phyloP scores from a whole-genome alignment of 2,113 vertebrate genomes.

The Stigmatopora nigra region DNA sequence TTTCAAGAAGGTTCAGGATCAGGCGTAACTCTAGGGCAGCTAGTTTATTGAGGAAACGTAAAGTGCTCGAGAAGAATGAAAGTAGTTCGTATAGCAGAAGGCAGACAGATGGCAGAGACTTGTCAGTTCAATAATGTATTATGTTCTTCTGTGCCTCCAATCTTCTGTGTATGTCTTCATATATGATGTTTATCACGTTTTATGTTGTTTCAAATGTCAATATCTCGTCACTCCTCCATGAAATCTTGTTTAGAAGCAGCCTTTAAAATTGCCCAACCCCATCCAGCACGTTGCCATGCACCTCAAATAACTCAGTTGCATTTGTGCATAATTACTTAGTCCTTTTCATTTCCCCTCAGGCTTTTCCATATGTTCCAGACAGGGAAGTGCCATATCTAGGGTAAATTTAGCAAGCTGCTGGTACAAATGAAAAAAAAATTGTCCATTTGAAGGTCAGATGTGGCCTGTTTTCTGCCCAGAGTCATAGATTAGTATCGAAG shows the following conservation, averaged over 20 bases:
- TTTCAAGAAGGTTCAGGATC: neutral
- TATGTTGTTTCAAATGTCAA: slow-evolving; percentile 15
- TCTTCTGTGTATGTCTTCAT: slow-evolving; percentile 4
- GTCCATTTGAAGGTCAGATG: neutral
- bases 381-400: slow-evolving; percentile 24
- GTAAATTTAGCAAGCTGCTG: neutral
- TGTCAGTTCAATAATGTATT: neutral
- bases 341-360: slow-evolving; percentile 44
- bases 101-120: slow-evolving; percentile 1
- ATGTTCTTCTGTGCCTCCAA: neutral
- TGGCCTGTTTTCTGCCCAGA: slow-evolving; percentile 6
- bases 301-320: slow-evolving; percentile 34
- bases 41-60: neutral
- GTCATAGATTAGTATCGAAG: neutral
- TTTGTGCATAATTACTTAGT: slow-evolving; percentile 24
- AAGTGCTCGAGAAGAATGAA: neutral
- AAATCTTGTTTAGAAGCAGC: slow-evolving; percentile 24
- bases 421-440: neutral
- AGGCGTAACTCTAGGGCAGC: neutral
- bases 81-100: neutral
- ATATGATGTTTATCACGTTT: slow-evolving; percentile 13
- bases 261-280: slow-evolving; percentile 17
- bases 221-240: slow-evolving; percentile 25
- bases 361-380: slow-evolving; percentile 43
- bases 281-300: slow-evolving; percentile 23